phyloP scores from a whole-genome alignment of 2,113 vertebrate species.

The Dermatemys mawii region DNA sequence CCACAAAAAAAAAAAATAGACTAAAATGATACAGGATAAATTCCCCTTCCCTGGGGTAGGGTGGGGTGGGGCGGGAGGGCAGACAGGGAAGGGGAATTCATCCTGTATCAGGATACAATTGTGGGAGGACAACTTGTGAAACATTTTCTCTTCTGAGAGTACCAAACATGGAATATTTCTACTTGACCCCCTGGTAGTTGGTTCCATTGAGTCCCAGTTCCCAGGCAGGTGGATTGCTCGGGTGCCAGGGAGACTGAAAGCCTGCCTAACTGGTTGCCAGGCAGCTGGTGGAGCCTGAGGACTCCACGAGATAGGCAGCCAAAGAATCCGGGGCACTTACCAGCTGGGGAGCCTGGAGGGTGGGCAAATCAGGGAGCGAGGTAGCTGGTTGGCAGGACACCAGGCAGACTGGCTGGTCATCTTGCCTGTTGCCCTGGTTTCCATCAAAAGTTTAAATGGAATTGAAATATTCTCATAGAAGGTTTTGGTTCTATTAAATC shows the following conservation, averaged over 20 bases:
- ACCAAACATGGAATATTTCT: neutral
- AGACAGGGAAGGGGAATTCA: neutral
- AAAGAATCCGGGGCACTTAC: neutral
- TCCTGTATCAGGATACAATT: neutral
- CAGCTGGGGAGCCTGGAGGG: neutral
- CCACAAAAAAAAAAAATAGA: neutral
- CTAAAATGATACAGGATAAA: no score
- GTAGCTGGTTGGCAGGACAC: neutral
- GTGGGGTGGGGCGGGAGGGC: neutral
- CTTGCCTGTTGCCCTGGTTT: neutral
- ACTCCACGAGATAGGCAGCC: neutral
- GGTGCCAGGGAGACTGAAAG: neutral
- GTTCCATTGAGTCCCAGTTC: neutral
- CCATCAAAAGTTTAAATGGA: neutral
- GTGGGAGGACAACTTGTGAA: neutral
- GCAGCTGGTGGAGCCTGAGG: neutral
- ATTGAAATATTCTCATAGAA: neutral
- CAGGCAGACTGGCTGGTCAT: neutral
- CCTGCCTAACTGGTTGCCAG: neutral
- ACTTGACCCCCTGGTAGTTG: neutral
- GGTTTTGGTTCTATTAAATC: neutral
- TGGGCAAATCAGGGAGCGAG: neutral
- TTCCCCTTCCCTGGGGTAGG: no score
- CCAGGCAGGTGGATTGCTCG: neutral
- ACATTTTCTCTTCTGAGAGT: neutral